Evolutionary conservation across 2,888 invertebrate genomes (phyloP).

Genomic region (Malthinus flaveolus): DNA sequence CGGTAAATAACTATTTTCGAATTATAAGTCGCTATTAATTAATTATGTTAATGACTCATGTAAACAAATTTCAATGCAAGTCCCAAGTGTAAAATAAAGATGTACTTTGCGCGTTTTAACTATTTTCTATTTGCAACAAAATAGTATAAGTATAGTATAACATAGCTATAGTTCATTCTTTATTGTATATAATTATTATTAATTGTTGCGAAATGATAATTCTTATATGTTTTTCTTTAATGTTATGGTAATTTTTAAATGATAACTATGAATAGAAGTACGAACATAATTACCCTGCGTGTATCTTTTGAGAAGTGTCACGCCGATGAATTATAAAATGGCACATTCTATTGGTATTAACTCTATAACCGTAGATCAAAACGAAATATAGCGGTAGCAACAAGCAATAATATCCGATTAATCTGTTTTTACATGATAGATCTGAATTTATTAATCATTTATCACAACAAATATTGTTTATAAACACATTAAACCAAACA

Average conservation of each 20-base stretch:
- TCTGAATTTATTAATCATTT: slow-evolving; percentile 38
- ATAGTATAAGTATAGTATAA: too few relatives aligned
- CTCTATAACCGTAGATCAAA: slow-evolving; percentile 31
- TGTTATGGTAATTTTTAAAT: background rate
- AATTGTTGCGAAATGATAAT: background rate
- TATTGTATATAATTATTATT: background rate
- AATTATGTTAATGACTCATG: too few relatives aligned
- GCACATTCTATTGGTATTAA: slow-evolving; percentile 24
- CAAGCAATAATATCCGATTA: slow-evolving; percentile 25
- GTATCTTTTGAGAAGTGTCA: slow-evolving; percentile 5
- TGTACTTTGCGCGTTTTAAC: too few relatives aligned
- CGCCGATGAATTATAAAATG: slow-evolving; percentile 21
- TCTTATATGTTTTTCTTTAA: background rate
- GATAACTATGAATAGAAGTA: slow-evolving; percentile 1
- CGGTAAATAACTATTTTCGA: too few relatives aligned
- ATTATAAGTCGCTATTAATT: too few relatives aligned
- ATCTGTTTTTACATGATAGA: slow-evolving; percentile 32
- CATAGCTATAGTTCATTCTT: background rate
- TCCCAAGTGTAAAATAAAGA: too few relatives aligned
- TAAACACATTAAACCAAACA: slow-evolving; percentile 35
- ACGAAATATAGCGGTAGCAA: slow-evolving; percentile 30
- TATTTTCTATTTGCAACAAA: too few relatives aligned
- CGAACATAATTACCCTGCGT: slow-evolving; percentile 7
- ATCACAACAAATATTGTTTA: slow-evolving; percentile 39
- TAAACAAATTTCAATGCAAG: too few relatives aligned